phyloP scores from a whole-genome alignment of 2,888 invertebrate genomes.

The Caenorhabditis sp. region DNA sequence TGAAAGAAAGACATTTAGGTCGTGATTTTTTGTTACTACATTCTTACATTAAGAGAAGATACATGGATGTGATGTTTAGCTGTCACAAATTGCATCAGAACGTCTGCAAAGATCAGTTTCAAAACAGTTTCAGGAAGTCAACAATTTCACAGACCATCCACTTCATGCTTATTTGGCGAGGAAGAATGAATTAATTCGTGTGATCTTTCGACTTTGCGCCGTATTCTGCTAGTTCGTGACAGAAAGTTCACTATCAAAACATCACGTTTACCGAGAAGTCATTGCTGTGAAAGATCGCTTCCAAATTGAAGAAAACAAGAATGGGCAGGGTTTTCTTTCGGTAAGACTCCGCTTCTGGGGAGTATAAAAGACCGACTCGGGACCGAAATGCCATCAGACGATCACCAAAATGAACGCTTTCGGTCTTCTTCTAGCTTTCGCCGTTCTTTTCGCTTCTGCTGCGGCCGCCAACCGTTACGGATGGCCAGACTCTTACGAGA shows the following conservation, averaged over 20 bases:
- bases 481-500: constrained; percentile 54
- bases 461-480: constrained; percentile 48
- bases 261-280: constrained; percentile 10
- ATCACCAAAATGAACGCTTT: constrained; percentile 49
- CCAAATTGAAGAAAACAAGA: constrained; percentile 33
- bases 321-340: constrained; percentile 37
- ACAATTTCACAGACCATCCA: background rate
- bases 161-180: too few relatives aligned
- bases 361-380: constrained; percentile 30
- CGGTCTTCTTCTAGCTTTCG: constrained; percentile 42
- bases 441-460: constrained; percentile 37
- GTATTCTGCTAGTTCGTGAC: constrained; percentile 29
- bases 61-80: constrained; percentile 16
- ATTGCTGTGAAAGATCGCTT: constrained; percentile 43
- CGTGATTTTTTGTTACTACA: constrained; percentile 40
- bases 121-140: constrained; percentile 3
- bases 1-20: constrained; percentile 4
- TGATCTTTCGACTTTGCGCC: background rate
- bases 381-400: constrained; percentile 15
- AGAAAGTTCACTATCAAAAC: constrained; percentile 53
- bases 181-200: background rate
- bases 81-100: constrained; percentile 38
- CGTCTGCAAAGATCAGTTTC: constrained; percentile 39
- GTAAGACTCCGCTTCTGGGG: constrained; percentile 15
- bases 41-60: background rate